These are phyloP conservation scores for Sphaeridia pumilis DNA, from an alignment of 2,888 invertebrate species.

Conservation along the genomic window DNA sequence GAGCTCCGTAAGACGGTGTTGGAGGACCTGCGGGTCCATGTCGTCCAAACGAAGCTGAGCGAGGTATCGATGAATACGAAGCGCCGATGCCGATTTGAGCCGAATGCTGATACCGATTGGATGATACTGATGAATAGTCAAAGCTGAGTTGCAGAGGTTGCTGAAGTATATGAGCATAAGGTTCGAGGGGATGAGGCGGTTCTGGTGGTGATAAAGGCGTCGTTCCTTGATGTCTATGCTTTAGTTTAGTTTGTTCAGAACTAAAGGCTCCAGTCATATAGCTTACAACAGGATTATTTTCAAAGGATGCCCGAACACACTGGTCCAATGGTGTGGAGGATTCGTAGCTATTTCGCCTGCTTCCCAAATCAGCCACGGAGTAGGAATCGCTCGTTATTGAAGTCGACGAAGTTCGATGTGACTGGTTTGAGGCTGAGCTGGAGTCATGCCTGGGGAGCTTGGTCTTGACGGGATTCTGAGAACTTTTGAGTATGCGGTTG, in stretches of 20 bases:
- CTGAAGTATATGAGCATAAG: neutral
- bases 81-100: too few relatives aligned
- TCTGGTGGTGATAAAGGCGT: too few relatives aligned
- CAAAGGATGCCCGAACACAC: neutral
- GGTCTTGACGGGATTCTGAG: neutral
- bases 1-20: too few relatives aligned
- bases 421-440: slow-evolving; percentile 14
- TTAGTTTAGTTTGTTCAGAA: neutral
- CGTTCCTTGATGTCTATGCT: too few relatives aligned
- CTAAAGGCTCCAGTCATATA: neutral
- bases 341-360: slow-evolving; percentile 8
- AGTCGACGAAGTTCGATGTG: slow-evolving; percentile 6
- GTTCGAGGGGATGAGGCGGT: neutral
- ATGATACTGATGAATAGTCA: neutral
- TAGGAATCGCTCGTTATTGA: slow-evolving; percentile 12
- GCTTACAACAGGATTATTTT: neutral
- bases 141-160: neutral
- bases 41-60: too few relatives aligned
- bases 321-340: slow-evolving; percentile 4
- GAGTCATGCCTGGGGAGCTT: slow-evolving; percentile 8
- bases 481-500: slow-evolving; percentile 20
- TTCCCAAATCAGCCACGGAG: neutral
- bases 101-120: too few relatives aligned
- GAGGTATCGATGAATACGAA: too few relatives aligned
- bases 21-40: too few relatives aligned